Evolutionary conservation across 2,888 invertebrate genomes (phyloP).

Genomic region (Choreutis nemorana): DNA sequence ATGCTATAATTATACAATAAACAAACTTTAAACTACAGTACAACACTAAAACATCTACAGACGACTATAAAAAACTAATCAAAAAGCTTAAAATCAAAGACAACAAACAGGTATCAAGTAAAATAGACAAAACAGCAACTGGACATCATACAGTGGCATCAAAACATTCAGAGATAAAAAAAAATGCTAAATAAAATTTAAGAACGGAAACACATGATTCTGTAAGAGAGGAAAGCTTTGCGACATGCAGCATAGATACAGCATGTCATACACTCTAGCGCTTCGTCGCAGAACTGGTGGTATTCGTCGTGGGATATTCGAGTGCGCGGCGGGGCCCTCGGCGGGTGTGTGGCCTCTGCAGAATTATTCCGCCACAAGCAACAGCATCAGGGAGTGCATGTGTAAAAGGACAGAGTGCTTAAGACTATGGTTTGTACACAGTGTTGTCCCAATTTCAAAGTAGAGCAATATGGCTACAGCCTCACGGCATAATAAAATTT

Average conservation of each 20-base stretch:
- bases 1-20: no score
- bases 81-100: not conserved
- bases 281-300: slow-evolving; percentile 80
- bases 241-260: slow-evolving; percentile 14
- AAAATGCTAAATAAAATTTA: not conserved
- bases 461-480: not conserved
- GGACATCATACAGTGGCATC: slow-evolving; percentile 25
- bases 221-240: slow-evolving; percentile 2
- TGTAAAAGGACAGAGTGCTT: slow-evolving; percentile 26
- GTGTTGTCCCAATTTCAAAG: not conserved
- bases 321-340: slow-evolving; percentile 56
- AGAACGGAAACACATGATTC: not conserved
- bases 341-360: slow-evolving; percentile 36
- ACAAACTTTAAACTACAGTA: no score
- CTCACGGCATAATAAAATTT: slow-evolving; percentile 6
- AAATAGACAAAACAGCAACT: slow-evolving; percentile 37
- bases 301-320: slow-evolving; percentile 78
- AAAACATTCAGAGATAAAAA: not conserved
- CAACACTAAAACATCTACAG: no score
- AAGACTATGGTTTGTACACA: slow-evolving; percentile 8
- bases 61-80: no score
- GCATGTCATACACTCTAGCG: slow-evolving; percentile 76
- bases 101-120: no score
- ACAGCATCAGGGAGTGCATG: slow-evolving; percentile 24
- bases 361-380: no score